A percentile compares a stretch with the other conserved stretches of the same genome.
These are phyloP conservation scores for Parelbella ahira DNA, from an alignment of 2,888 invertebrate species.

Conservation along the genomic window DNA sequence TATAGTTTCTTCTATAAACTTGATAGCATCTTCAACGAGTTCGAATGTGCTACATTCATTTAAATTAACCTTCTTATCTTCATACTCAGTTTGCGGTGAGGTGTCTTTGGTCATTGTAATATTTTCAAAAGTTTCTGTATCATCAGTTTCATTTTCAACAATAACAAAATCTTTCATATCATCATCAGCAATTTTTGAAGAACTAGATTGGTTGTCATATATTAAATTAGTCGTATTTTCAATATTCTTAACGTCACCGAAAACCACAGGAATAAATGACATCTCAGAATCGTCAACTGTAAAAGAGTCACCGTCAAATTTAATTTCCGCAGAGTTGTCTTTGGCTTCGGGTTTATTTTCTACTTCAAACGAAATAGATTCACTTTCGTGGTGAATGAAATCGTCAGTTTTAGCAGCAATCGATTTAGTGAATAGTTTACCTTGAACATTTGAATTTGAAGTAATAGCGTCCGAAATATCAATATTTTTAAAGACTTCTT, in stretches of 20 bases:
- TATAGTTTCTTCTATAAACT: conserved; percentile 29
- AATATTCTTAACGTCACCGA: conserved; percentile 43
- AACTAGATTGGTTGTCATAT: not conserved
- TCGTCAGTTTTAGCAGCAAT: no score
- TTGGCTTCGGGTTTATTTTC: not conserved
- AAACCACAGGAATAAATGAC: conserved; percentile 52
- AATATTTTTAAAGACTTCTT: not conserved
- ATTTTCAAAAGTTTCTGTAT: conserved; percentile 15
- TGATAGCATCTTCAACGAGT: conserved; percentile 28
- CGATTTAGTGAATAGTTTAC: no score
- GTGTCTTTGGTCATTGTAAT: not conserved
- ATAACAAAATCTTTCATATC: conserved; percentile 15
- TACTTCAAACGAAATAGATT: not conserved
- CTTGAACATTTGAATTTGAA: no score
- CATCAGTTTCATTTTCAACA: conserved; percentile 5
- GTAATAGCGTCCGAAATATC: not conserved
- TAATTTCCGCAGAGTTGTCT: not conserved
- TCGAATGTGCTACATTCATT: conserved; percentile 23
- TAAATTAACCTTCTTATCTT: conserved; percentile 9
- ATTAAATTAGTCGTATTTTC: conserved; percentile 33
- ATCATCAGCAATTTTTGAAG: conserved; percentile 6
- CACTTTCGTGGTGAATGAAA: not conserved
- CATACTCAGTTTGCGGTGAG: not conserved
- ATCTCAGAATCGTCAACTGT: conserved; percentile 42
- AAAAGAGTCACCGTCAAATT: not conserved